These are phyloP conservation scores for Tolmerus cingulatus DNA, from an alignment of 2,888 invertebrate genomes.

Conservation along the genomic window DNA sequence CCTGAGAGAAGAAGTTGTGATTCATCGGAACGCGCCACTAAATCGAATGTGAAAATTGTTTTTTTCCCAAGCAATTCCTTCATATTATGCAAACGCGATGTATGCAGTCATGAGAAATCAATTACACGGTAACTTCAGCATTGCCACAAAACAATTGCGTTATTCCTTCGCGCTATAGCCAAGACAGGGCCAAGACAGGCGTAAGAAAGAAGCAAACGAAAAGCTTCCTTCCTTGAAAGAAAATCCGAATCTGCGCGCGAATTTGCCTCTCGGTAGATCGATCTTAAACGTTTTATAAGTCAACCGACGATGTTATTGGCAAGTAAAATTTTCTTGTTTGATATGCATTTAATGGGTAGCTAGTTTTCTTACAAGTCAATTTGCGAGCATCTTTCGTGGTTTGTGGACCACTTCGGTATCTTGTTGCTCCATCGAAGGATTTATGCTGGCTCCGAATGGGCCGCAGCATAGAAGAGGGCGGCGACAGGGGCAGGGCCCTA, in stretches of 20 bases:
- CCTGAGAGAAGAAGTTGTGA: background rate
- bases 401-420: background rate
- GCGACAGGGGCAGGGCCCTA: background rate
- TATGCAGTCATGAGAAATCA: constrained; percentile 42
- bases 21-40: background rate
- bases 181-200: background rate
- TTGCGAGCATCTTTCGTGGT: background rate
- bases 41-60: background rate
- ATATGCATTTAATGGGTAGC: constrained; percentile 32
- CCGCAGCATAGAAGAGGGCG: background rate
- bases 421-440: background rate
- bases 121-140: constrained; percentile 42
- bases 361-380: constrained; percentile 30
- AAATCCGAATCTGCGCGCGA: background rate
- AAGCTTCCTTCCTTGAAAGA: background rate
- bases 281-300: constrained; percentile 24
- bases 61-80: background rate
- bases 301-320: constrained; percentile 32
- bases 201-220: background rate
- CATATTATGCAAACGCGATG: constrained; percentile 20
- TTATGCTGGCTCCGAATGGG: background rate
- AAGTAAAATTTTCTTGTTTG: constrained; percentile 35
- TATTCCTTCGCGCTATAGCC: constrained; percentile 17
- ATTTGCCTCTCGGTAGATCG: constrained; percentile 12
- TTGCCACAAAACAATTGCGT: constrained; percentile 30